phyloP scores from a whole-genome alignment of 2,113 vertebrate species.

The Bufo gargarizans region DNA sequence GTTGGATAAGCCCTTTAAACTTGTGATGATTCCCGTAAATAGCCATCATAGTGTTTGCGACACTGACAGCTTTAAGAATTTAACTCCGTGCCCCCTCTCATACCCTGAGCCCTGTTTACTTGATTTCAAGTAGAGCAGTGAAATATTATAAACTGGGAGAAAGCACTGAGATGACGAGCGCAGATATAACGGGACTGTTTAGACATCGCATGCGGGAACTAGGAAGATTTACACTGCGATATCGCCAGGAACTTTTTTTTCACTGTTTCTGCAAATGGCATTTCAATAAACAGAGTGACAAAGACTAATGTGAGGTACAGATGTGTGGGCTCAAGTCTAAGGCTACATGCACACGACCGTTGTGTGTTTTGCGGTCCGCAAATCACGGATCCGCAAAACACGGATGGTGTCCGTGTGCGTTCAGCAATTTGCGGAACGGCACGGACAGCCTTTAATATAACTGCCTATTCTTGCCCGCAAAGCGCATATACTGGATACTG shows the following conservation, averaged over 20 bases:
- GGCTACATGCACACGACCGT: too few relatives aligned
- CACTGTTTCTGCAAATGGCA: neutral
- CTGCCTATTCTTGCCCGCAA: too few relatives aligned
- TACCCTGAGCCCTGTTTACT: conserved; percentile 6
- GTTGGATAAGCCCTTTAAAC: neutral
- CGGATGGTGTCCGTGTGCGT: too few relatives aligned
- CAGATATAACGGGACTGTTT: conserved; percentile 15
- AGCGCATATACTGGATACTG: too few relatives aligned
- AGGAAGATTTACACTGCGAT: neutral
- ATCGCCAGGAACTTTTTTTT: neutral
- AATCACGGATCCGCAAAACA: too few relatives aligned
- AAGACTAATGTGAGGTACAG: neutral
- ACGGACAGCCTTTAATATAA: too few relatives aligned
- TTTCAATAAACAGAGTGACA: neutral
- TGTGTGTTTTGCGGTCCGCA: too few relatives aligned
- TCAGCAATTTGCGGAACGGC: too few relatives aligned
- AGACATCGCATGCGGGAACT: conserved; percentile 3
- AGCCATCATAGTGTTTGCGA: conserved; percentile 10
- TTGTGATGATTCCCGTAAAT: conserved; percentile 29
- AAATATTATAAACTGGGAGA: conserved; percentile 46
- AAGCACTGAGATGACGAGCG: conserved; percentile 37
- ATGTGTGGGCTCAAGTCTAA: too few relatives aligned
- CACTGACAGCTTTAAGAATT: neutral
- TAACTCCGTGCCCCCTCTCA: neutral
- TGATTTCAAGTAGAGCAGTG: conserved; percentile 37